Conservation (phyloP, 2,113 vertebrate genomes). For the Percina caprodes region DNA sequence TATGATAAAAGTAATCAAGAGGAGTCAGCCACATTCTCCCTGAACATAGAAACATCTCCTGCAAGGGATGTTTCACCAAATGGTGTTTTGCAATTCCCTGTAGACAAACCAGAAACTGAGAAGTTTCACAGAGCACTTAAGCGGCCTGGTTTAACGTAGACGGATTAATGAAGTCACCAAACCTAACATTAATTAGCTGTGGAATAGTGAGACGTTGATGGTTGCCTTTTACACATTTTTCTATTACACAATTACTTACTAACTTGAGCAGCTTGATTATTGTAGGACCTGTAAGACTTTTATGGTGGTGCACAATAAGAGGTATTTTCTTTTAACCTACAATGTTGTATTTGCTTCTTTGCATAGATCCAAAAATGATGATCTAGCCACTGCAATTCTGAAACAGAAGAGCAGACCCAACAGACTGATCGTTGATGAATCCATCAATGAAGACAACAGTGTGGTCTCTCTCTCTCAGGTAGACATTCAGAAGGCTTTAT, state of each 20-base stretch:
- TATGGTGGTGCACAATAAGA: neutral
- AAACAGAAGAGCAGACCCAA: slow-evolving; percentile 99
- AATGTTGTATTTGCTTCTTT: neutral
- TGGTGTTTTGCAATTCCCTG: neutral
- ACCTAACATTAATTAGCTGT: neutral
- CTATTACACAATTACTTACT: neutral
- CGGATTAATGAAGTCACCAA: neutral
- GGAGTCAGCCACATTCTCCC: neutral
- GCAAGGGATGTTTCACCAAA: neutral
- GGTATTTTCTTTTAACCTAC: neutral
- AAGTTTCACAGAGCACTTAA: neutral
- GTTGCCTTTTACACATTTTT: neutral
- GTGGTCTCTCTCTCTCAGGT: slow-evolving; percentile 99
- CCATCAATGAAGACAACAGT: slow-evolving; percentile 99
- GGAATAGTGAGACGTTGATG: neutral
- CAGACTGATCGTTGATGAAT: slow-evolving; percentile 98
- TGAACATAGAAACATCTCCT: neutral
- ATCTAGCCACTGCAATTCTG: slow-evolving; percentile 97
- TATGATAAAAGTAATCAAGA: neutral
- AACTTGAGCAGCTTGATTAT: neutral
- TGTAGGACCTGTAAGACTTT: neutral
- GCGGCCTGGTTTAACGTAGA: neutral
- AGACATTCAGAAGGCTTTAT: neutral
- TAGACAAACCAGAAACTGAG: neutral
- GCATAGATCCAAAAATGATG: slow-evolving; percentile 94